A percentile compares a stretch with the other conserved stretches of the same genome.
Conservation (phyloP, 2,113 vertebrate species). For the Lathamus discolor region DNA sequence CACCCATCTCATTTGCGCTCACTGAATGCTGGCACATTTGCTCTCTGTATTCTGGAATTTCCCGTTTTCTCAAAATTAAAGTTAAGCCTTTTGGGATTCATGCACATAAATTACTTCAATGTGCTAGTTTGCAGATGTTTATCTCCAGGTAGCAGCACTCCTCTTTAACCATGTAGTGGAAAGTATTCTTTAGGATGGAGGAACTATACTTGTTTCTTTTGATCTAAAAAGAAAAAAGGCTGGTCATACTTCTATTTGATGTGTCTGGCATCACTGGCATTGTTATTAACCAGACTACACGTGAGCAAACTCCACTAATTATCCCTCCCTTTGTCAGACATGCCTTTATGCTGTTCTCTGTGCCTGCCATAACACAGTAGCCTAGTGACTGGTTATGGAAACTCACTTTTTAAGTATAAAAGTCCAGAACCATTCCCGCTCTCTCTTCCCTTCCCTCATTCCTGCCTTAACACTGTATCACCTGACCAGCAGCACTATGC, state of each 20-base stretch:
- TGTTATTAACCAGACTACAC: not conserved
- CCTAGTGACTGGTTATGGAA: not conserved
- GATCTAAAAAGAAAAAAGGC: not conserved
- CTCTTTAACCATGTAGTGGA: slow-evolving; percentile 21
- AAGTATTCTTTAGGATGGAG: not conserved
- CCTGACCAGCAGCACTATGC: accelerated
- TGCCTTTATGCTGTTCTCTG: accelerated
- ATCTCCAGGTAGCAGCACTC: slow-evolving; percentile 36
- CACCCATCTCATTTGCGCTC: not conserved
- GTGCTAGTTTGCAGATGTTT: slow-evolving; percentile 48
- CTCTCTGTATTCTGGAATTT: slow-evolving; percentile 27
- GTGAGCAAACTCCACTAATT: accelerated
- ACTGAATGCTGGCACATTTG: not conserved
- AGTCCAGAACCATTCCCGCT: not conserved
- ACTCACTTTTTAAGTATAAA: not conserved
- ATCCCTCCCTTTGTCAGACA: not conserved
- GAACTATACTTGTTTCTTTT: not conserved
- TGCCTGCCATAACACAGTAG: accelerated
- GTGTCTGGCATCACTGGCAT: not conserved
- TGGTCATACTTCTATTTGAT: not conserved
- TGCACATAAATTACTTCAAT: slow-evolving; percentile 32
- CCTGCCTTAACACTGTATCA: not conserved
- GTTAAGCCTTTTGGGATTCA: slow-evolving; percentile 30
- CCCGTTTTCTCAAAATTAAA: slow-evolving; percentile 59
- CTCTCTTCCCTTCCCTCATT: not conserved